Base-by-base conservation (phyloP, 2,113 vertebrate species). In the Poeciliopsis occidentalis region DNA sequence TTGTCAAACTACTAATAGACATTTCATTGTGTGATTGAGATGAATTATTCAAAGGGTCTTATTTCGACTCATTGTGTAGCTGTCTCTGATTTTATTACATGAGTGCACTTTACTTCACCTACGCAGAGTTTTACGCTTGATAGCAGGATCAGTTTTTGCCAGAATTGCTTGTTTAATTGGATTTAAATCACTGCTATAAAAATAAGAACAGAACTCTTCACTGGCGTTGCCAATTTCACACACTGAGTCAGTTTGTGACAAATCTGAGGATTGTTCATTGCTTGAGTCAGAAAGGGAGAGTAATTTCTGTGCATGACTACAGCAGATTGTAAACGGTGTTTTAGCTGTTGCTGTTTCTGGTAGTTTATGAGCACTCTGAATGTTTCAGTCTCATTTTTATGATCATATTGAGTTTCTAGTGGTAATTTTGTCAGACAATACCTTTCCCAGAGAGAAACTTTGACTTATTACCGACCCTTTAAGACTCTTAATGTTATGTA, bases 191-290 rank as follows among this genome's bases (percentile, higher is more conserved):
- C 24, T 70, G 65, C 62, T 29, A 60, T 60, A 62, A 22, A 68
- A 66, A 37, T 26, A 19, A 57, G 17, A 66, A 66, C 24, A 12
- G 67, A 44, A 74, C 3, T 78, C 31, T 74, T 4, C 2, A 67
- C 26, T 70, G 17, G 60, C 69, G 66, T 69, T 76, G 12, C 71
- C 72, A 75, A 87, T 90, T 86, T 87, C 78, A 85, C 83, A 82
- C 81, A n/a, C 74, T 80, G 73, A 81, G 75, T 72, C 65, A 63
- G 60, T 85, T 84, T 81, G 65, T 82, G 63, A 80, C 73, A 84
- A 76, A 85, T 71, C 80, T 39, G 22, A 31, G n/a, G 8, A 4
- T 73, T 76, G 74, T 60, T 83, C 61, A 76, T 76, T 39, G 64
- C 75, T 75, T 77, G 54, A 83, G 39, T 75, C 29, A 2, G 47